Evolutionary conservation across 2,888 invertebrate genomes (phyloP).

Genomic region (Drosophila macrothrix): DNA sequence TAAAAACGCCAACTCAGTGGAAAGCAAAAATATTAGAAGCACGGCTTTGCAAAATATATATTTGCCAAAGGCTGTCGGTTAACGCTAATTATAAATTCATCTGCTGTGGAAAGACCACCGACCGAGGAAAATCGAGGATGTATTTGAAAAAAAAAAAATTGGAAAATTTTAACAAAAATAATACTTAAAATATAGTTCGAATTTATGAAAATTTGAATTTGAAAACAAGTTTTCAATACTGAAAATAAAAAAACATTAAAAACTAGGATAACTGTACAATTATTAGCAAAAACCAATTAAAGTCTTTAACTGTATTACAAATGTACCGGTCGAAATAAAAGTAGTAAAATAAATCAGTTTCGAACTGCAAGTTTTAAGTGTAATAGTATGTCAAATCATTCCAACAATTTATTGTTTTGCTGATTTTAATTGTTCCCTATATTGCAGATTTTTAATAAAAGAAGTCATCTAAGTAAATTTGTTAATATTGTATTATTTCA

Average conservation of each 20-base stretch:
- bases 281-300: neutral
- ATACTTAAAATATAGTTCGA: no score
- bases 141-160: neutral
- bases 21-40: slow-evolving; percentile 1
- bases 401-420: neutral
- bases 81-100: neutral
- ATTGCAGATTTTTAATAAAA: neutral
- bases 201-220: no score
- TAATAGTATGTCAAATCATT: neutral
- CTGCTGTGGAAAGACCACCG: no score
- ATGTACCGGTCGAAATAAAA: neutral
- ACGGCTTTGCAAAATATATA: neutral
- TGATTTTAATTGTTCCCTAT: neutral
- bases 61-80: neutral
- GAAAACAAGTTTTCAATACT: no score
- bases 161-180: neutral
- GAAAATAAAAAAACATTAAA: neutral
- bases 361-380: neutral
- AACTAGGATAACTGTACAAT: neutral
- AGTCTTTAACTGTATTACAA: neutral
- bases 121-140: neutral
- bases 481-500: no score
- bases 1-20: slow-evolving; percentile 18
- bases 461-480: no score
- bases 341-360: neutral